phyloP scores from a whole-genome alignment of 2,797 vertebrate genomes.

The Sciurus carolinensis region DNA sequence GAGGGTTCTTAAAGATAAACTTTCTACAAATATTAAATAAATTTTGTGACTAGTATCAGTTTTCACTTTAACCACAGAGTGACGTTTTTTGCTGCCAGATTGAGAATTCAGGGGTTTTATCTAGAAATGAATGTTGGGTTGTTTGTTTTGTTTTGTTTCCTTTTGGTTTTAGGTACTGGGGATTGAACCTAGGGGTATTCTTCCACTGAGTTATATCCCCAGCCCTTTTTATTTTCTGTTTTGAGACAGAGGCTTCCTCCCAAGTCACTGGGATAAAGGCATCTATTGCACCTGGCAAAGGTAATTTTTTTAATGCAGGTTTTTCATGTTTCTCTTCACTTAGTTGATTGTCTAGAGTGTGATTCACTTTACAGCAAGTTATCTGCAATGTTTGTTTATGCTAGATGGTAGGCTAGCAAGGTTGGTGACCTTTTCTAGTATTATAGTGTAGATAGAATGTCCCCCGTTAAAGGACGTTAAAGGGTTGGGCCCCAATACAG shows the following conservation, averaged over 20 bases:
- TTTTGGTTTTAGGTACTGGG: too few relatives aligned
- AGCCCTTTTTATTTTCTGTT: too few relatives aligned
- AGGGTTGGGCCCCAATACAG: too few relatives aligned
- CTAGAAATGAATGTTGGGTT: neutral
- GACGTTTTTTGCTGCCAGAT: conserved; percentile 1
- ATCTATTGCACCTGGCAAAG: too few relatives aligned
- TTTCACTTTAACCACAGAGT: neutral
- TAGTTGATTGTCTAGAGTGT: conserved; percentile 3
- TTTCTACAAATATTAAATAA: neutral
- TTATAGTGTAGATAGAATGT: too few relatives aligned
- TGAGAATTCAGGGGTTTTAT: conserved; percentile 1
- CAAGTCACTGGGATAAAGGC: too few relatives aligned
- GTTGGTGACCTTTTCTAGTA: neutral
- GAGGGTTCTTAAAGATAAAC: neutral
- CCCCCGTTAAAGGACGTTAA: too few relatives aligned
- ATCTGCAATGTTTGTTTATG: neutral
- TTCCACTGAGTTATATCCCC: too few relatives aligned
- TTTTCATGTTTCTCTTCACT: conserved; percentile 50
- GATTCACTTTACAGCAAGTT: neutral
- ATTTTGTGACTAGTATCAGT: neutral
- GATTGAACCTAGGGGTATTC: too few relatives aligned
- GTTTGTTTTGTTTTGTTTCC: too few relatives aligned
- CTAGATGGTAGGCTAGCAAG: neutral
- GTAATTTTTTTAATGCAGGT: neutral
- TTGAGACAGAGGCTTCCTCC: too few relatives aligned